Evolutionary conservation across 2,797 vertebrate genomes (phyloP).

Genomic region (Oophaga sylvatica): DNA sequence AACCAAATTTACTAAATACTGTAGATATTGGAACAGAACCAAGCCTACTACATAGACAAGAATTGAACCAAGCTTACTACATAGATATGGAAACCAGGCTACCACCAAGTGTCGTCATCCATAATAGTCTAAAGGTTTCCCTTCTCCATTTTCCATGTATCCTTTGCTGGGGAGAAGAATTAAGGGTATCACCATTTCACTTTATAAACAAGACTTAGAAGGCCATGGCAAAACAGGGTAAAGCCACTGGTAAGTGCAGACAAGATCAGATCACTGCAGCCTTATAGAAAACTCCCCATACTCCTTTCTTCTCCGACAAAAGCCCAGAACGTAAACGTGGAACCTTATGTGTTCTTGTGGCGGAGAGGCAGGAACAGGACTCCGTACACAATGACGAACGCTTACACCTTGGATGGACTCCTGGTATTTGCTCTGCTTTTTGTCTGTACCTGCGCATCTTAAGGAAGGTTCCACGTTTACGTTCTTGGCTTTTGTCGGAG

Average conservation of each 20-base stretch:
- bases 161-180: neutral
- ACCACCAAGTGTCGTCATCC: neutral
- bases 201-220: conserved; percentile 90
- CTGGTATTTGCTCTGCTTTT: conserved; percentile 91
- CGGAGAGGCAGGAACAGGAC: too few species aligned
- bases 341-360: conserved; percentile 74
- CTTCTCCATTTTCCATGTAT: neutral
- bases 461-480: conserved; percentile 92
- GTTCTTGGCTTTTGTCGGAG: conserved; percentile 90
- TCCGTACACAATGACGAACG: conserved; percentile 56
- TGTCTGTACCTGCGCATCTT: conserved; percentile 93
- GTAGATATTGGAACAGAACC: too few species aligned
- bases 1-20: too few species aligned
- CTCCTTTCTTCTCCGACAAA: conserved; percentile 89
- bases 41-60: too few species aligned
- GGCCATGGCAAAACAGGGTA: conserved; percentile 86
- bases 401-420: conserved; percentile 93
- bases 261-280: conserved; percentile 91
- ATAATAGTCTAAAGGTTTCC: neutral
- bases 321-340: conserved; percentile 91
- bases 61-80: too few species aligned
- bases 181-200: conserved; percentile 69
- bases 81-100: too few species aligned
- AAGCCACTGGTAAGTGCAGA: conserved; percentile 85
- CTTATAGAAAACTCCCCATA: conserved; percentile 90